phyloP scores from a whole-genome alignment of 2,113 vertebrate genomes.

The Poicephalus meyeri region DNA sequence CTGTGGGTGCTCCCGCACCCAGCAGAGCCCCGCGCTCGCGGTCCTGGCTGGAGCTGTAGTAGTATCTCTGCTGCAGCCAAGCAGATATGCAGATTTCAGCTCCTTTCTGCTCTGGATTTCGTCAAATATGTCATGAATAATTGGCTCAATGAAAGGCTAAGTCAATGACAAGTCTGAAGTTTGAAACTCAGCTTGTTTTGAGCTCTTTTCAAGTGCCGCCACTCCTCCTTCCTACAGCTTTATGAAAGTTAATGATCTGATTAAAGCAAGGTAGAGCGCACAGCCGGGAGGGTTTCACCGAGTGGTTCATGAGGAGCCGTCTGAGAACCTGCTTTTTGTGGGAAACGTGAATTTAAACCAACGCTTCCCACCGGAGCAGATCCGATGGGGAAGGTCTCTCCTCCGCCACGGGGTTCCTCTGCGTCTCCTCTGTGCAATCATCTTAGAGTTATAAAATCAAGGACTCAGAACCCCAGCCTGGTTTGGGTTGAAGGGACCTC shows the following conservation, averaged over 20 bases:
- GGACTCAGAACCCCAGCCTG: too few relatives aligned
- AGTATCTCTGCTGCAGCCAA: not conserved
- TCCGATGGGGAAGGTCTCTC: not conserved
- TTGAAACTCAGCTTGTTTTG: slow-evolving; percentile 57
- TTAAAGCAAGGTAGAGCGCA: slow-evolving; percentile 5
- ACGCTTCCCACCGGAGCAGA: accelerated
- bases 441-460: not conserved
- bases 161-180: slow-evolving; percentile 66
- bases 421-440: not conserved
- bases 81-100: slow-evolving; percentile 50
- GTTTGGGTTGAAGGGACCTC: not conserved
- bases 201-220: slow-evolving; percentile 56
- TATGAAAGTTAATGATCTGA: slow-evolving; percentile 60
- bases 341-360: not conserved
- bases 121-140: slow-evolving; percentile 65
- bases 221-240: slow-evolving; percentile 61
- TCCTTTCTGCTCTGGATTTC: slow-evolving; percentile 31
- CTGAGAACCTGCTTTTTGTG: not conserved
- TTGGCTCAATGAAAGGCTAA: slow-evolving; percentile 61
- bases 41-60: not conserved
- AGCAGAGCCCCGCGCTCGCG: not conserved
- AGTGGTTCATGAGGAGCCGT: not conserved
- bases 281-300: slow-evolving; percentile 10
- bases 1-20: not conserved
- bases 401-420: accelerated